These are phyloP conservation scores for Forbesichthys papilliferus DNA, from an alignment of 2,113 vertebrate species.

Conservation along the genomic window DNA sequence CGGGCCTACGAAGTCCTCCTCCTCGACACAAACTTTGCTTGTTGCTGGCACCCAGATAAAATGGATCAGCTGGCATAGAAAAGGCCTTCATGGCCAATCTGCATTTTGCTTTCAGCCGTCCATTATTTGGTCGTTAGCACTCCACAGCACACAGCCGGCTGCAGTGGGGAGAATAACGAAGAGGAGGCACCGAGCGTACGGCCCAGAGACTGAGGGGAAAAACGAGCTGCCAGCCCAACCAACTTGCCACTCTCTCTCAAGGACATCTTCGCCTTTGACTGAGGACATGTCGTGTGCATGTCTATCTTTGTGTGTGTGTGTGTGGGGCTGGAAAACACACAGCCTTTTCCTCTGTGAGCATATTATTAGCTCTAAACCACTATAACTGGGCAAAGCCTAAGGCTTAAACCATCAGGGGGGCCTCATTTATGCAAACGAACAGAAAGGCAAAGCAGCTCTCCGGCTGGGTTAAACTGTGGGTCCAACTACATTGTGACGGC, in stretches of 20 bases:
- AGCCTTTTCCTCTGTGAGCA: constrained; percentile 41
- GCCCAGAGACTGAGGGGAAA: constrained; percentile 10
- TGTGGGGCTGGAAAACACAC: constrained; percentile 17
- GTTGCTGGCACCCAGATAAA: constrained; percentile 44
- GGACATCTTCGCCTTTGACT: constrained; percentile 45
- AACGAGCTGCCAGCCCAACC: constrained; percentile 40
- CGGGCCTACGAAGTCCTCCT: constrained; percentile 9
- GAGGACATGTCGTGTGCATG: constrained; percentile 25
- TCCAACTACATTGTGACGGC: constrained; percentile 35
- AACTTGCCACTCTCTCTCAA: constrained; percentile 51
- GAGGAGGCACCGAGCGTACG: constrained; percentile 2
- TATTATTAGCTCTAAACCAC: constrained; percentile 54
- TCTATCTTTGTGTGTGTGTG: constrained; percentile 2
- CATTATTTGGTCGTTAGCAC: constrained; percentile 47
- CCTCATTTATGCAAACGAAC: constrained; percentile 34
- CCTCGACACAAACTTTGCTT: constrained; percentile 13
- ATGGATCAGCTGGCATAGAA: constrained; percentile 46
- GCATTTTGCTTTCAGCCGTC: constrained; percentile 33
- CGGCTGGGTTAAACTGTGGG: constrained; percentile 1
- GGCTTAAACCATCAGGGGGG: constrained; percentile 40
- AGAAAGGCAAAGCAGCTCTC: constrained; percentile 25
- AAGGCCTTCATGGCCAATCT: constrained; percentile 44
- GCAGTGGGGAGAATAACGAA: constrained; percentile 17
- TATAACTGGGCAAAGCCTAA: constrained; percentile 46
- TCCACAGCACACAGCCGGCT: constrained; percentile 12